phyloP scores from a whole-genome alignment of 2,113 vertebrate species.

The Lamprologus lemairii region DNA sequence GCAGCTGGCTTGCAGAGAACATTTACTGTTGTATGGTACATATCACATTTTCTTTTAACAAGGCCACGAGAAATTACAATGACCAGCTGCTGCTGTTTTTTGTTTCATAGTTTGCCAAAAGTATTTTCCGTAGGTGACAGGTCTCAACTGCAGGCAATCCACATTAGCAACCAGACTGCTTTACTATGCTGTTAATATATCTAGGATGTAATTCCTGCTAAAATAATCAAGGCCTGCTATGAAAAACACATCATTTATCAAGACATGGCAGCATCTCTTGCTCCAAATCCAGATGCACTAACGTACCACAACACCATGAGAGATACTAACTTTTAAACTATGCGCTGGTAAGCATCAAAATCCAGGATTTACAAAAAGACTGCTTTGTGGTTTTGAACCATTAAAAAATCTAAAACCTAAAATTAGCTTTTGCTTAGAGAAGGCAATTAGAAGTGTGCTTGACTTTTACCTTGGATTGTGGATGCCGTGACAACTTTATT shows the following conservation, averaged over 20 bases:
- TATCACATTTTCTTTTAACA: not conserved
- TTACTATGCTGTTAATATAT: not conserved
- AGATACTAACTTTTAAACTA: not conserved
- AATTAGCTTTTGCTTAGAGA: not conserved
- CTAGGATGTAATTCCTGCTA: not conserved
- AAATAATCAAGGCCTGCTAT: not conserved
- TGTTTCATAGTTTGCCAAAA: not conserved
- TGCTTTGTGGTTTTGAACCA: not conserved
- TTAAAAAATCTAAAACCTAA: not conserved
- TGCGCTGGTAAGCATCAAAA: not conserved
- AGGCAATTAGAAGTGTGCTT: not conserved
- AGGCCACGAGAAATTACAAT: not conserved
- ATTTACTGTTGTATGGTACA: not conserved
- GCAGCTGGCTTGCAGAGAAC: not conserved
- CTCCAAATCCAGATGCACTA: not conserved
- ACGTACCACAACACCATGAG: not conserved
- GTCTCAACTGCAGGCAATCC: not conserved
- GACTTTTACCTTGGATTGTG: not conserved
- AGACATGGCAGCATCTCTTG: not conserved
- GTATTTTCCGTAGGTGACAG: not conserved
- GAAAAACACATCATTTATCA: not conserved
- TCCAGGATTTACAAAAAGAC: not conserved
- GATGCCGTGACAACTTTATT: not conserved
- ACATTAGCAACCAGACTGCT: not conserved
- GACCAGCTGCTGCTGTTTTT: not conserved